Evolutionary conservation across 1,140 invertebrate species (phyloP), one percentile per base, ranked within the genome.

Genomic region (Zeugodacus cucurbitae): DNA sequence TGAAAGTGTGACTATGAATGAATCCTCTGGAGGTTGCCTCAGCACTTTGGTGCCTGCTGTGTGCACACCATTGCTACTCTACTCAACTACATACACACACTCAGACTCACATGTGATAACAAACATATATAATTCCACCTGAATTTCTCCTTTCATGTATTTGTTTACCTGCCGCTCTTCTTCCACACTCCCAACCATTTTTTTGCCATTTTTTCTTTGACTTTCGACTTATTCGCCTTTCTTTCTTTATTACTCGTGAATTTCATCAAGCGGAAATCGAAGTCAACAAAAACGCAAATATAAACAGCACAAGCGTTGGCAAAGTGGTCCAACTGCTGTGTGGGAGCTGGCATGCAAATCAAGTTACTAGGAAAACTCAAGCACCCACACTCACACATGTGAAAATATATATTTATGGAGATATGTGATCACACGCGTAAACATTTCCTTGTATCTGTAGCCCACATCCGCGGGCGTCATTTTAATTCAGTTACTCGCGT

Each of bases 261-360:
- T 58, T 59, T 86, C 54, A 59, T 86, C 48, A 86, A 59, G 85
- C 85, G 29, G 48, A 86, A 86, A 86, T 86, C 85, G 85, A 86
- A 86, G 57, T 86, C 85, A 86, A 86, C 85, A 86, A 34, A 57
- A 58, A 59, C 29, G 29, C 34, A 86, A 86, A 86, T 34, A 86
- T 59, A 59, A 37, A 58, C 74, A 82, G 22, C n/a, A 1, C 8
- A 14, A 48, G 44, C 26, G 74, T 5, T 41, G 26, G 74, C 11
- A 48, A 48, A 82, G n/a, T 11, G 41, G 32, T 44, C 34, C 58
- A 62, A 62, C 44, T 82, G 74, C 8, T 17, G 41, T 2, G 58
- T 59, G 20, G 58, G 20, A 22, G 5, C 17, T 59, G 67, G 11
- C 14, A 82, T 82, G 74, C 74, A 48, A 82, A 82, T 82, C 41